These are phyloP conservation scores for Capitella teleta DNA, from an alignment of 1,140 invertebrate genomes.

Conservation along the genomic window DNA sequence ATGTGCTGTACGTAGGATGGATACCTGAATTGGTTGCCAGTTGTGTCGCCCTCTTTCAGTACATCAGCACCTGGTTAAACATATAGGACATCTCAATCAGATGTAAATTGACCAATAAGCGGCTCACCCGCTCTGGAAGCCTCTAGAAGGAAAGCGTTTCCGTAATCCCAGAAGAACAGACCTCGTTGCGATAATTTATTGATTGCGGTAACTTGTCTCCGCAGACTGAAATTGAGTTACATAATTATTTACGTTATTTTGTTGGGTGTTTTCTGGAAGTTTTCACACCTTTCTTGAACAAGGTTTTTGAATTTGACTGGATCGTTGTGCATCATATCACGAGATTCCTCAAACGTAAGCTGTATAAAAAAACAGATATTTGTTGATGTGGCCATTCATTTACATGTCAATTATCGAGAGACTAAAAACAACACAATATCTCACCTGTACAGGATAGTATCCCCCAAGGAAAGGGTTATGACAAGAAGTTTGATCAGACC, in stretches of 20 bases:
- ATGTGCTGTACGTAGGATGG: constrained; percentile 62
- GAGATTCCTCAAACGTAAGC: constrained; percentile 43
- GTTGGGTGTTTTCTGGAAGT: too few relatives aligned
- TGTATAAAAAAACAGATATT: constrained; percentile 12
- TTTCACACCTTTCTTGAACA: constrained; percentile 53
- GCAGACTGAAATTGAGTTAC: constrained; percentile 36
- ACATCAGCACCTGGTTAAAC: constrained; percentile 40
- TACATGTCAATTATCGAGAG: background rate
- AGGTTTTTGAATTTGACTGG: constrained; percentile 47
- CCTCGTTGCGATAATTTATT: constrained; percentile 48
- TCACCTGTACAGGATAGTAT: constrained; percentile 53
- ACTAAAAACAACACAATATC: background rate
- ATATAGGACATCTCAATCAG: background rate
- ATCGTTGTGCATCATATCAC: constrained; percentile 46
- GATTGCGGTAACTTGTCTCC: constrained; percentile 53
- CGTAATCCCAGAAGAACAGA: constrained; percentile 61
- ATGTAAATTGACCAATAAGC: background rate
- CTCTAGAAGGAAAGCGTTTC: constrained; percentile 59
- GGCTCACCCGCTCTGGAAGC: constrained; percentile 49
- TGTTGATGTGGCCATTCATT: background rate
- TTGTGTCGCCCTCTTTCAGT: constrained; percentile 28
- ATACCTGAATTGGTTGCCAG: constrained; percentile 49
- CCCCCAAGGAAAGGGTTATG: constrained; percentile 58
- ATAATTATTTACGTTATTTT: background rate
- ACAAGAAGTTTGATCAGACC: constrained; percentile 59